Base-by-base conservation (phyloP, 2,888 invertebrate species). In the Brachycybe producta region DNA sequence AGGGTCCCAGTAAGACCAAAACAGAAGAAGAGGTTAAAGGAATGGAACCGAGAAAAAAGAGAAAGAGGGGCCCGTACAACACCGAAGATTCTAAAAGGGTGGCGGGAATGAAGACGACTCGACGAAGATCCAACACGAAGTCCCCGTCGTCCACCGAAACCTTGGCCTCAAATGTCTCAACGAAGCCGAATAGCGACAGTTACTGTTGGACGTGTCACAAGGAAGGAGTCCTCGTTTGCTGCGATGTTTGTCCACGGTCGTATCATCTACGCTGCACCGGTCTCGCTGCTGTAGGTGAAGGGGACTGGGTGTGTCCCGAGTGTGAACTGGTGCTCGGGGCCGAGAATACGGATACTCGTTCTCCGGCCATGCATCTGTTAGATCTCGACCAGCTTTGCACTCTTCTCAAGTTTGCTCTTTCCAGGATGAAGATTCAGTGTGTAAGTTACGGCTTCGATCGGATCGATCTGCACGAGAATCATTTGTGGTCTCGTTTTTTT, bases 171-270 rank as follows among this genome's bases (percentile, higher is more conserved):
- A n/a, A n/a, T n/a, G n/a, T n/a, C n/a, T n/a, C n/a, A n/a, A n/a
- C n/a, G 26, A 34, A 46, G 7, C 17, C 15, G 24, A 32, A 56
- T 38, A 63, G 69, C 62, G 88, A 90, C 66, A 72, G 76, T 15
- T 92, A 81, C 66, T 95, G 94, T 67, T 95, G 92, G 91, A 73
- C 84, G 55, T 94, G 94, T 61, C 88, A 91, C 62, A 79, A 80
- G 62, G 79, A 80, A 40, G 62, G 61, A 3, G 62, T 70, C 15
- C 40, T 57, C 15, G 67, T 77, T 60, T 70, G 73, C 5, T 92
- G 92, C 65, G 80, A 82, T 27, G 79, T 82, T 19, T 94, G 94
- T 65, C 83, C 85, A 2, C 73, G 92, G 24, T 79, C 83, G 1
- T 92, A 77, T 70, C 94, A 94, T 69, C 72, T 73, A 13, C 81